Conservation (phyloP, 2,113 vertebrate genomes). For the Xenotilapia caudafasciata region DNA sequence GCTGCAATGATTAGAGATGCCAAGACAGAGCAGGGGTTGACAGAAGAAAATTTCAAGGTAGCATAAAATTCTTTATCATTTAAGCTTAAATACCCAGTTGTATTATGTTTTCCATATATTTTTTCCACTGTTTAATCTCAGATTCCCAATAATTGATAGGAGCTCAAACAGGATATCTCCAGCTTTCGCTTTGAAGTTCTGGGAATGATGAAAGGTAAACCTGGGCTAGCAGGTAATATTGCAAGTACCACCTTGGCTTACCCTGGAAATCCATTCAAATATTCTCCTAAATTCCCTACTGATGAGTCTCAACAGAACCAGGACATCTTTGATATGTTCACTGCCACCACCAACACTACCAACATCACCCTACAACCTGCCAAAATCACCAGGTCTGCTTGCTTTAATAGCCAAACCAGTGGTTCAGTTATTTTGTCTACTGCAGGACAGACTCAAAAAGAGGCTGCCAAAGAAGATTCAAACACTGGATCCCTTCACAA, state of each 20-base stretch:
- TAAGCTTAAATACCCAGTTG: background rate
- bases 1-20: constrained; percentile 97
- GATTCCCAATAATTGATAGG: constrained; percentile 65
- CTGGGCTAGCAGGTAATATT: constrained; percentile 48
- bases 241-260: constrained; percentile 65
- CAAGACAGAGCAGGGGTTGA: constrained; percentile 91
- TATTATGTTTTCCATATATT: background rate
- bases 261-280: constrained; percentile 72
- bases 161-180: constrained; percentile 97
- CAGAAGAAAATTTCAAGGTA: constrained; percentile 98
- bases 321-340: constrained; percentile 73
- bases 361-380: constrained; percentile 63
- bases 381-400: constrained; percentile 49
- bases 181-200: constrained; percentile 97
- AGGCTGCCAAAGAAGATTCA: constrained; percentile 72
- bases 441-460: constrained; percentile 48
- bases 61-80: background rate
- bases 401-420: constrained; percentile 64
- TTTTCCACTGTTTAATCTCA: background rate
- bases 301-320: constrained; percentile 69
- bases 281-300: constrained; percentile 58
- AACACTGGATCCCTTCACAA: constrained; percentile 73
- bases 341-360: constrained; percentile 43
- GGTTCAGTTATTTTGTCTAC: constrained; percentile 63
- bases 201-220: constrained; percentile 83